Evolutionary conservation across 2,888 invertebrate species (phyloP).

Genomic region (Hipparchia sbordonii): DNA sequence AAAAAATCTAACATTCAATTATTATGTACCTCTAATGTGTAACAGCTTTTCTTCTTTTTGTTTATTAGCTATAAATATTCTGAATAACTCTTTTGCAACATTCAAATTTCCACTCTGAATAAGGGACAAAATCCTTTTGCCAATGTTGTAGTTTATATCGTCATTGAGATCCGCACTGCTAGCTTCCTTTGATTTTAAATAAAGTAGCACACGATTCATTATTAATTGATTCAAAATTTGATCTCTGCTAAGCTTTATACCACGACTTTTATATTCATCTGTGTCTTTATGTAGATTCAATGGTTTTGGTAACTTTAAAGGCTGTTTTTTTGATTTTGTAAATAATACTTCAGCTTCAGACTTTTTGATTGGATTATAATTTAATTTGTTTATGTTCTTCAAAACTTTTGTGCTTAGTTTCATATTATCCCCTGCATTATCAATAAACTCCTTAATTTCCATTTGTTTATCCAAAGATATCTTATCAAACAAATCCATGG

Average conservation of each 20-base stretch:
- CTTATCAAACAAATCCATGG: conserved; percentile 42
- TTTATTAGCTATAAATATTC: conserved; percentile 54
- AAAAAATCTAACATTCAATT: neutral
- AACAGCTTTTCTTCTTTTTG: conserved; percentile 31
- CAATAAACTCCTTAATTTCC: conserved; percentile 56
- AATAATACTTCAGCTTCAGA: conserved; percentile 6
- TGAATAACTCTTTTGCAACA: conserved; percentile 66
- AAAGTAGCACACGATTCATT: conserved; percentile 59
- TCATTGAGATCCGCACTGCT: conserved; percentile 44
- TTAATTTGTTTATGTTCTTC: conserved; percentile 44
- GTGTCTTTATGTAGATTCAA: conserved; percentile 26
- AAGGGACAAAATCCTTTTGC: conserved; percentile 56
- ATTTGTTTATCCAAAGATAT: conserved; percentile 46
- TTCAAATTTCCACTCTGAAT: conserved; percentile 59
- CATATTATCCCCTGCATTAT: conserved; percentile 51
- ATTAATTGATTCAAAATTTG: conserved; percentile 68
- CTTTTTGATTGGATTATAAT: conserved; percentile 32
- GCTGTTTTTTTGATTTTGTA: conserved; percentile 13
- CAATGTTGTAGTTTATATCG: conserved; percentile 62
- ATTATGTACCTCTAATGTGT: conserved; percentile 21
- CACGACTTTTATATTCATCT: conserved; percentile 33
- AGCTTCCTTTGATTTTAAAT: conserved; percentile 56
- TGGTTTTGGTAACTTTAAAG: conserved; percentile 24
- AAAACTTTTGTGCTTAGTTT: conserved; percentile 54
- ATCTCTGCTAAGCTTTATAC: conserved; percentile 56